These are phyloP conservation scores for Oryzias sinensis DNA, from an alignment of 2,797 vertebrate species.

Conservation along the genomic window DNA sequence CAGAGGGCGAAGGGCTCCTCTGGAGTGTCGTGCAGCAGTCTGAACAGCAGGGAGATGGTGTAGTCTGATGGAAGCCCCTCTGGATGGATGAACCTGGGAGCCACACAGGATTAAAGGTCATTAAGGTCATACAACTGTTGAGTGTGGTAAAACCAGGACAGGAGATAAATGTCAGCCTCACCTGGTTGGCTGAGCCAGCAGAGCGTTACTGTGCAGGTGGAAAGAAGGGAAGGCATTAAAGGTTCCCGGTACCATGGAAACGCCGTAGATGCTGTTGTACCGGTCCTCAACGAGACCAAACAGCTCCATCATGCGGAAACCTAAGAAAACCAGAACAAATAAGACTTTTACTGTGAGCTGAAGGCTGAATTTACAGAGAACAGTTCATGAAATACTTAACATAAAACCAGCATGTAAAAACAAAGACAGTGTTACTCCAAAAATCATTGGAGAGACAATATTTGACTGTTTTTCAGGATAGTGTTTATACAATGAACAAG, in stretches of 20 bases:
- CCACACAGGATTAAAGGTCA: neutral
- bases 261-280: slow-evolving; percentile 84
- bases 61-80: slow-evolving; percentile 95
- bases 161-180: slow-evolving; percentile 37
- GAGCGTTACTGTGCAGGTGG: slow-evolving; percentile 85
- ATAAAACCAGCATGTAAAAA: neutral
- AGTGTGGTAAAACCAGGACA: too few relatives aligned
- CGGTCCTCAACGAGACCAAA: slow-evolving; percentile 90
- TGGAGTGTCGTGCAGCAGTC: slow-evolving; percentile 88
- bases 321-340: slow-evolving; percentile 55
- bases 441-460: too few relatives aligned
- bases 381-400: too few relatives aligned
- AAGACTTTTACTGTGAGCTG: neutral
- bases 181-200: slow-evolving; percentile 93
- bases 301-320: slow-evolving; percentile 98
- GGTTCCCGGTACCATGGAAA: slow-evolving; percentile 95
- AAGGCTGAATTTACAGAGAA: neutral
- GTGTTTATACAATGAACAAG: too few relatives aligned
- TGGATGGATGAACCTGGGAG: slow-evolving; percentile 86
- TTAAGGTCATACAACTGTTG: too few relatives aligned
- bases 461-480: too few relatives aligned
- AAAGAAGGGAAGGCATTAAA: slow-evolving; percentile 92
- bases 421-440: neutral
- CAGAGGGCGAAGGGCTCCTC: slow-evolving; percentile 94
- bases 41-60: slow-evolving; percentile 90